A percentile compares a stretch with the other conserved stretches of the same genome.
Conservation (phyloP, 2,888 invertebrate genomes). For the Athrips mouffetella region DNA sequence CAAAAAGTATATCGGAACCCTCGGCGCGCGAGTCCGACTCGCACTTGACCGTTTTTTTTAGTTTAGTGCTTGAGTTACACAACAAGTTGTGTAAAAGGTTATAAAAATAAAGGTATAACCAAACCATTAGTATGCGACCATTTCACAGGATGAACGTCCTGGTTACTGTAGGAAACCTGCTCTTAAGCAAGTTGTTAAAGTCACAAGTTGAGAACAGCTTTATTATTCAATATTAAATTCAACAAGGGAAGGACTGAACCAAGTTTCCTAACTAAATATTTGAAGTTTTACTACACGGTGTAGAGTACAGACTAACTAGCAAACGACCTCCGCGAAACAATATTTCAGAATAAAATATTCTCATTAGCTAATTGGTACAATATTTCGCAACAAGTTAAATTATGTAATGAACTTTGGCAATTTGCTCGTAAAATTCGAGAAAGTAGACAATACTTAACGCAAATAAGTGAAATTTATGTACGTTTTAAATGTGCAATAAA, state of each 20-base stretch:
- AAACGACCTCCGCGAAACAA: slow-evolving; percentile 7
- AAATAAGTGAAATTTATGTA: slow-evolving; percentile 6
- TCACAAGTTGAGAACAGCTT: slow-evolving; percentile 69
- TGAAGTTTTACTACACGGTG: slow-evolving; percentile 61
- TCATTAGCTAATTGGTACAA: slow-evolving; percentile 11
- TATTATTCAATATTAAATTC: slow-evolving; percentile 76
- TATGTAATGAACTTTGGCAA: slow-evolving; percentile 2
- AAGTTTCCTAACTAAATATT: slow-evolving; percentile 73
- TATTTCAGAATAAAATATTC: slow-evolving; percentile 13
- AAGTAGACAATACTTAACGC: slow-evolving; percentile 1
- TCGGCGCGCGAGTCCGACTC: too few species aligned
- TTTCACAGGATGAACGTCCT: slow-evolving; percentile 29
- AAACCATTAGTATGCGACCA: neutral
- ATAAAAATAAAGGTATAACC: too few species aligned
- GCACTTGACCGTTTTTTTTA: too few species aligned
- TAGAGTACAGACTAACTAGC: slow-evolving; percentile 10
- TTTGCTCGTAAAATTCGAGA: neutral
- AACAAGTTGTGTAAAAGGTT: too few species aligned
- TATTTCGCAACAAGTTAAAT: slow-evolving; percentile 3
- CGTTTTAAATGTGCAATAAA: neutral
- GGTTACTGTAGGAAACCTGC: slow-evolving; percentile 62
- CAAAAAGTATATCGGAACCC: too few species aligned
- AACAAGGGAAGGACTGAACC: slow-evolving; percentile 61
- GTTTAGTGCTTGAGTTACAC: too few species aligned
- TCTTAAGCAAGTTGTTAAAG: slow-evolving; percentile 67